Evolutionary conservation across 2,888 invertebrate species (phyloP).

Genomic region (Trisateles emortualis): DNA sequence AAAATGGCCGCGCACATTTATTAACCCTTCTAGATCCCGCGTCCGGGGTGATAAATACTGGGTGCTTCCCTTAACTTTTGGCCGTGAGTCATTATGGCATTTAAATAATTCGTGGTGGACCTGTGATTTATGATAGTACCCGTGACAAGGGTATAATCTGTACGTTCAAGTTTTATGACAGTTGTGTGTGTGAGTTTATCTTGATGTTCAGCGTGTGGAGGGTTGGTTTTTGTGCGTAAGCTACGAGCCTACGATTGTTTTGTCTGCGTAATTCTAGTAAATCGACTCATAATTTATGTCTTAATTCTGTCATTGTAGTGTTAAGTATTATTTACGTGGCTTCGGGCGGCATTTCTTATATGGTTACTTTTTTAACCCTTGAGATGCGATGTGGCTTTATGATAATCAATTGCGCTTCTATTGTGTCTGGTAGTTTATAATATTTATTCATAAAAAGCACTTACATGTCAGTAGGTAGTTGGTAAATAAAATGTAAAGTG

Average conservation of each 20-base stretch:
- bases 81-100: slow-evolving; percentile 85
- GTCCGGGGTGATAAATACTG: slow-evolving; percentile 79
- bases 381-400: too few species aligned
- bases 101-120: slow-evolving; percentile 83
- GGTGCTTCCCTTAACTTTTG: slow-evolving; percentile 74
- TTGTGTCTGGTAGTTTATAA: too few species aligned
- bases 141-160: slow-evolving; percentile 73
- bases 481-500: too few species aligned
- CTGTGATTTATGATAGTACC: slow-evolving; percentile 79
- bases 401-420: too few species aligned
- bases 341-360: not conserved
- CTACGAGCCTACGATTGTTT: slow-evolving; percentile 14
- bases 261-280: slow-evolving; percentile 19
- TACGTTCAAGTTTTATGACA: slow-evolving; percentile 55
- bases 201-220: slow-evolving; percentile 51
- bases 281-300: slow-evolving; percentile 14
- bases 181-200: slow-evolving; percentile 55
- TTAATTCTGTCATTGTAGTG: not conserved
- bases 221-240: slow-evolving; percentile 44
- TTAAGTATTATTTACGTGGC: not conserved
- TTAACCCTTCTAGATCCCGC: slow-evolving; percentile 79
- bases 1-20: slow-evolving; percentile 79
- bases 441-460: too few species aligned
- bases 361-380: too few species aligned
- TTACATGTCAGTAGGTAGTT: too few species aligned